A percentile compares a stretch with the other conserved stretches of the same genome.
Evolutionary conservation across 2,113 vertebrate genomes (phyloP).

Genomic region (Benitochromis conjunctus): DNA sequence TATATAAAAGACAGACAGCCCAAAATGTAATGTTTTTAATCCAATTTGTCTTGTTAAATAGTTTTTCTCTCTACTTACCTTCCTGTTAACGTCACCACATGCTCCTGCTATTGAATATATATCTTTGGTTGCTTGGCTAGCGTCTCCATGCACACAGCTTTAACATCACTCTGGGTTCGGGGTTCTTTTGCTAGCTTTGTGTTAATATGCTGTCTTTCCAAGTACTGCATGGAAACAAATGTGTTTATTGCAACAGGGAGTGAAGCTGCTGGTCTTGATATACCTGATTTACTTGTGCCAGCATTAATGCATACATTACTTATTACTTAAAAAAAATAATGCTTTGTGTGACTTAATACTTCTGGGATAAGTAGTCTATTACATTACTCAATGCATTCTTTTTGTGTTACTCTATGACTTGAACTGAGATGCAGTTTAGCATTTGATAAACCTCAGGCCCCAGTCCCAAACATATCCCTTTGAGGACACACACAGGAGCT

Average conservation of each 20-base stretch:
- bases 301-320: not conserved
- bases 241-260: too few species aligned
- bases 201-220: too few species aligned
- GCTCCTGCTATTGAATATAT: too few species aligned
- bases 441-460: not conserved
- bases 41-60: not conserved
- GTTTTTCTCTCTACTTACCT: not conserved
- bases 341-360: not conserved
- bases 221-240: too few species aligned
- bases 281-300: not conserved
- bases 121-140: too few species aligned
- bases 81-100: not conserved
- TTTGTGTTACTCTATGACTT: not conserved
- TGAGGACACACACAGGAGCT: not conserved
- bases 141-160: too few species aligned
- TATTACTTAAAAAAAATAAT: not conserved
- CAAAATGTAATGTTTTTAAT: not conserved
- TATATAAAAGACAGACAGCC: not conserved
- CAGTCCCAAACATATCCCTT: not conserved
- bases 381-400: not conserved
- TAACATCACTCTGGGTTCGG: too few species aligned
- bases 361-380: not conserved
- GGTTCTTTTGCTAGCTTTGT: too few species aligned
- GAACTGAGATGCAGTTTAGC: not conserved
- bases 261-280: not conserved